phyloP scores from a whole-genome alignment of 1,140 invertebrate genomes.

The Drosophila obscura region DNA sequence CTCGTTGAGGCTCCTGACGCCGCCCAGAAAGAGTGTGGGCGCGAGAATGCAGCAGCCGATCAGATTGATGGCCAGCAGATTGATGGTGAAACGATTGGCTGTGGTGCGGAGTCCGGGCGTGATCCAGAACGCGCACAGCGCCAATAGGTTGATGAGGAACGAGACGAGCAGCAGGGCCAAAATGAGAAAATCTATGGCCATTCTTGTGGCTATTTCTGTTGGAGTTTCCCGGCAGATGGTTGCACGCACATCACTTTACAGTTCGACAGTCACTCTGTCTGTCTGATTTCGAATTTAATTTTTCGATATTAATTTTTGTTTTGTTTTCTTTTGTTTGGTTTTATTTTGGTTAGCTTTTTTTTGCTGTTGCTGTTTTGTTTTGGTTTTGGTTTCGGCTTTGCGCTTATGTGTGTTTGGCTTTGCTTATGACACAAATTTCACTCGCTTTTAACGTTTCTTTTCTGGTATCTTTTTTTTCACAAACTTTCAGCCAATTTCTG shows the following conservation, averaged over 20 bases:
- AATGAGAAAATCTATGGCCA: conserved; percentile 83
- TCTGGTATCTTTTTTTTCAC: conserved; percentile 29
- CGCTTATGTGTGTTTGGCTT: conserved; percentile 29
- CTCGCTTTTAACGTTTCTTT: conserved; percentile 47
- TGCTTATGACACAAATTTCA: conserved; percentile 69
- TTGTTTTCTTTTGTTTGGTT: conserved; percentile 2
- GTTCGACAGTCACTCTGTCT: conserved; percentile 65
- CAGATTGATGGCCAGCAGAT: conserved; percentile 80
- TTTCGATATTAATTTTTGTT: no score
- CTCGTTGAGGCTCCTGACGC: conserved; percentile 30
- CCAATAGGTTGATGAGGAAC: conserved; percentile 81
- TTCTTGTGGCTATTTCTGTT: conserved; percentile 53
- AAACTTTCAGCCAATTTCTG: conserved; percentile 50
- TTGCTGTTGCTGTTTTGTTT: conserved; percentile 12
- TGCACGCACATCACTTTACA: conserved; percentile 73
- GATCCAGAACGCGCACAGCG: conserved; percentile 83
- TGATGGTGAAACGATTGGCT: conserved; percentile 83
- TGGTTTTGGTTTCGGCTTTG: conserved; percentile 20
- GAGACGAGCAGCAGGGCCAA: conserved; percentile 80
- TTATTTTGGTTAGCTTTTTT: conserved; percentile 11
- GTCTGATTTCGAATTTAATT: no score
- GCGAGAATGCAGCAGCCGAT: conserved; percentile 80
- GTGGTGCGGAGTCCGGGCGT: conserved; percentile 81
- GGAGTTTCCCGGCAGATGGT: background rate
- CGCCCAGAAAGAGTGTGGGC: conserved; percentile 75